A percentile compares a stretch with the other conserved stretches of the same genome.
These are phyloP conservation scores for Hiodon alosoides DNA, from an alignment of 2,113 vertebrate species.

Conservation along the genomic window DNA sequence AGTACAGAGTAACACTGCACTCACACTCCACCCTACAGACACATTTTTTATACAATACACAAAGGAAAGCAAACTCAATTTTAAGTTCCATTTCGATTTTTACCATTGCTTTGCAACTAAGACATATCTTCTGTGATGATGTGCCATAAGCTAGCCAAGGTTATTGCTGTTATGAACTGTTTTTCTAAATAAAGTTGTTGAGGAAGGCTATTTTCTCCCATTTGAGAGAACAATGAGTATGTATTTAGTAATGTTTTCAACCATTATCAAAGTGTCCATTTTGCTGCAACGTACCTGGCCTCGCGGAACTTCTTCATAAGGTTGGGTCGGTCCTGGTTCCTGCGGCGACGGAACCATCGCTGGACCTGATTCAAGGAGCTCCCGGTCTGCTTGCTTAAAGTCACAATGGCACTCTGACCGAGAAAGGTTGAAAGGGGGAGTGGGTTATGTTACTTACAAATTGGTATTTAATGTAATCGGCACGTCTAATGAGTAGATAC, in stretches of 20 bases:
- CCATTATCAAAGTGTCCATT: neutral
- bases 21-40: neutral
- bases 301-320: constrained; percentile 88
- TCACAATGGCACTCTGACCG: constrained; percentile 52
- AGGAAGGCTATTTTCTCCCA: too few relatives aligned
- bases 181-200: too few relatives aligned
- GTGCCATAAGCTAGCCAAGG: too few relatives aligned
- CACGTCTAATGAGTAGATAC: constrained; percentile 37
- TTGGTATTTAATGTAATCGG: too few relatives aligned
- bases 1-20: neutral
- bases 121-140: too few relatives aligned
- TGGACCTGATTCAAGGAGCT: constrained; percentile 75
- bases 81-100: too few relatives aligned
- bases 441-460: neutral
- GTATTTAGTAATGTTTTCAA: too few relatives aligned
- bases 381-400: constrained; percentile 56
- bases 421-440: constrained; percentile 1
- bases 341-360: constrained; percentile 83
- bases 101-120: too few relatives aligned
- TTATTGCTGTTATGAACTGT: too few relatives aligned
- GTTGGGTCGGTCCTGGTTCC: constrained; percentile 87
- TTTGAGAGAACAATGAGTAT: too few relatives aligned
- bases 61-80: too few relatives aligned
- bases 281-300: constrained; percentile 65
- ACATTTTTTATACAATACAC: neutral